Evolutionary conservation across 2,888 invertebrate species (phyloP), one percentile per base, ranked within the genome.

Genomic region (Noctuana brunneofusca): DNA sequence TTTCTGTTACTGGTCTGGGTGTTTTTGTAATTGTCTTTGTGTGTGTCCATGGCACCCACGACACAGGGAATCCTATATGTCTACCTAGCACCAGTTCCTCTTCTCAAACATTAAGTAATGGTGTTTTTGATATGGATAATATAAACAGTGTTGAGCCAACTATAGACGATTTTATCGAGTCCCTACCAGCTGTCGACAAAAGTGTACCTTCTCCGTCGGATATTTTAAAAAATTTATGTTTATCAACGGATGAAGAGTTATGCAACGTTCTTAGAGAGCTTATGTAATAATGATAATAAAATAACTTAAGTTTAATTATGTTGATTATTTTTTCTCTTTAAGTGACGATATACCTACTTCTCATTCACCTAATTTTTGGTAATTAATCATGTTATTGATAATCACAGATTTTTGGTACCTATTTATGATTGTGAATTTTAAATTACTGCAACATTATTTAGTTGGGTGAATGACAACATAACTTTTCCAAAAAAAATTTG

Each of bases 181-280:
- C 76, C 5, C 76, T 86, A 66, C 79, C 82, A 27, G 68, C 73
- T 52, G 76, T 88, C 59, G 85, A 92, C 49, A 92, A 92, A 67
- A 93, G 91, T 77, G 79, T 93, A 14, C 93, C 93, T 63, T 95
- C 95, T 2, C 94, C 96, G 9, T 93, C 94, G 30, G 92, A 93
- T 71, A 93, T 94, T 69, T 86, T 95, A 66, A 93, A 94, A 81
- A 94, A 94, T 68, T 85, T 95, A 68, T 93, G 93, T 69, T 84
- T 94, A 54, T 93, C 89, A 1, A 86, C 80, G 62, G 89, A 94
- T 76, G 85, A 89, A 20, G 84, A 86, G 55, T 79, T 75, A 30
- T 50, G 24, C 27, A 49, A 27, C 38, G 59, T 60, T 46, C 43
- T 60, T n/a, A 46, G 35, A 35, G 59, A 60, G n/a, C 46, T 60